Evolutionary conservation across 1,140 invertebrate species (phyloP), one percentile per base, ranked within the genome.

Genomic region (Pantala flavescens): DNA sequence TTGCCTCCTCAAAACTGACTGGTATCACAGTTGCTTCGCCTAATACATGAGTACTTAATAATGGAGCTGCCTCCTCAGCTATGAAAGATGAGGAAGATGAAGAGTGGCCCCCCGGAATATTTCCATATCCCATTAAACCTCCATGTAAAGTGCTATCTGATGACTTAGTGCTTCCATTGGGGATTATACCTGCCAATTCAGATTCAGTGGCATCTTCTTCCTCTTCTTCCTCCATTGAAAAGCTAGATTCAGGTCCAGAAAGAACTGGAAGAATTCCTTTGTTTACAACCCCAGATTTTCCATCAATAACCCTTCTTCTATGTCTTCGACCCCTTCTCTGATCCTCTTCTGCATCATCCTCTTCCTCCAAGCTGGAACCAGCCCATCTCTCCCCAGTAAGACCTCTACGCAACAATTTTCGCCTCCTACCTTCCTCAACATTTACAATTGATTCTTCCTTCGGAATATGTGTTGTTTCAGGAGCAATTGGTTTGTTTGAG

Each of bases 131-230:
- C 74, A 88, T 87, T 12, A 86, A 88, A 78, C 88, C 89, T 73
- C 89, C 89, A 79, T 92, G 90, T 71, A 91, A 84, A 43, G 91
- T 91, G 80, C 90, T 92, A 78, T 93, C 91, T 28, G 92, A 63
- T 63, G 49, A 93, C 81, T 91, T 90, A 80, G 93, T 91, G 82
- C 91, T 92, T 84, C 95, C 93, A 43, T 63, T 63, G 14, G 49
- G 49, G 12, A 92, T 92, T 81, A 95, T 94, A 75, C 90, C 92
- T 76, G 93, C 92, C 78, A 95, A 83, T 82, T 94, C 93, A 24
- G 91, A 92, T 83, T 95, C 93, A 10, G 90, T 90, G 78, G 93
- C 93, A 82, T 95, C 92, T 74, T 88, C 89, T 82, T 94, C 92
- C 76, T 63, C 49, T 12, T 63, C 49, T 21, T 63, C 49, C 12